Conservation (phyloP, 1,140 invertebrate species). For the Drosophila neocordata region DNA sequence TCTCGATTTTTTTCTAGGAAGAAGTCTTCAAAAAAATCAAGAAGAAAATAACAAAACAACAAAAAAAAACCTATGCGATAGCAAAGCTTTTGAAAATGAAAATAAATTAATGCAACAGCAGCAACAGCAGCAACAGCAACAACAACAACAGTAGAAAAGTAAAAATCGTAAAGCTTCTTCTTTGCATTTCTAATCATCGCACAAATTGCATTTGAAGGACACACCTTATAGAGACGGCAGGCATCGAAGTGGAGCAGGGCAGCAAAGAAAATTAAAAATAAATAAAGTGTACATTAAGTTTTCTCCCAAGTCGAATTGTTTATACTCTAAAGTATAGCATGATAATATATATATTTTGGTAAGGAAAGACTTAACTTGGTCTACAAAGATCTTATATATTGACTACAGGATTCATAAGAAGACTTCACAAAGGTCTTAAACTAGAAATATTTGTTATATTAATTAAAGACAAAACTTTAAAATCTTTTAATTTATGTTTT, state of each 20-base stretch:
- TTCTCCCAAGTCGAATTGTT: neutral
- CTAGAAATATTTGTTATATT: no score
- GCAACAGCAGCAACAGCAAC: slow-evolving; percentile 26
- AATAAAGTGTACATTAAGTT: neutral
- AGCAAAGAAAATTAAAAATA: slow-evolving; percentile 12
- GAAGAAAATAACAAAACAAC: slow-evolving; percentile 41
- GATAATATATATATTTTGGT: no score
- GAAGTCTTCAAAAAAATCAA: slow-evolving; percentile 52
- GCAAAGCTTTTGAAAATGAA: slow-evolving; percentile 76
- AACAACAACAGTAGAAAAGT: slow-evolving; percentile 53
- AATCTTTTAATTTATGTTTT: no score
- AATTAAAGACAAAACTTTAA: no score
- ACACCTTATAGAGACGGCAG: slow-evolving; percentile 34
- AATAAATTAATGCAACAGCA: slow-evolving; percentile 70
- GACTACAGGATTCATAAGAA: no score
- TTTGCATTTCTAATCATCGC: slow-evolving; percentile 78
- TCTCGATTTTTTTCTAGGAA: slow-evolving; percentile 33
- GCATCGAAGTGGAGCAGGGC: neutral
- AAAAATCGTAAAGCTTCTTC: slow-evolving; percentile 58
- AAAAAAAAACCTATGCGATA: slow-evolving; percentile 50
- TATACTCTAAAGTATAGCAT: neutral
- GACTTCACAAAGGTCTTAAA: no score
- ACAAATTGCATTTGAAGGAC: slow-evolving; percentile 82
- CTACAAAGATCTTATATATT: no score
- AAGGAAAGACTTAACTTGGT: no score